A percentile compares a stretch with the other conserved stretches of the same genome.
Evolutionary conservation across 2,797 vertebrate genomes (phyloP).

Genomic region (Galagoides demidoff): DNA sequence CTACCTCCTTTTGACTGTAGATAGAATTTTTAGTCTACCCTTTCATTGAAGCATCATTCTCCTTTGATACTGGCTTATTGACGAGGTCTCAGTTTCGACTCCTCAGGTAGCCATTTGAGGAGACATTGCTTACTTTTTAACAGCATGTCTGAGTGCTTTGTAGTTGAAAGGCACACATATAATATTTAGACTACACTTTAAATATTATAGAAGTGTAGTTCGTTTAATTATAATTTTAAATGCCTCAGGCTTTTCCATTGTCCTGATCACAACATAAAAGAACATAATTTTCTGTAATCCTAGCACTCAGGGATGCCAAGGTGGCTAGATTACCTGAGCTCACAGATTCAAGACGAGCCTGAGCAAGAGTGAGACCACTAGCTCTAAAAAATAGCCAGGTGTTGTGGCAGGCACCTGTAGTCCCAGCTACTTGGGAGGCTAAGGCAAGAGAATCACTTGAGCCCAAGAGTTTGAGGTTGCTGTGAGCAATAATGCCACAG

Average conservation of each 20-base stretch:
- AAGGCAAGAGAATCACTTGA: too few species aligned
- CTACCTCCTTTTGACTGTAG: not conserved
- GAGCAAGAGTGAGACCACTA: too few species aligned
- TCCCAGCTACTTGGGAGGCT: too few species aligned
- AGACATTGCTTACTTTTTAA: not conserved
- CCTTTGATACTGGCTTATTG: not conserved
- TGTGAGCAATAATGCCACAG: too few species aligned
- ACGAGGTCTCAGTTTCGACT: not conserved
- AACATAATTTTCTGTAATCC: not conserved
- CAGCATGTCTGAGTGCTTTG: not conserved
- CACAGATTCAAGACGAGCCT: too few species aligned
- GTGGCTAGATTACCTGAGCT: too few species aligned
- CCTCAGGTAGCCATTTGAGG: not conserved
- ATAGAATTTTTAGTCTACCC: not conserved
- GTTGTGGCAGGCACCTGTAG: too few species aligned
- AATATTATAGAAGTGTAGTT: too few species aligned
- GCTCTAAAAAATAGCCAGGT: too few species aligned
- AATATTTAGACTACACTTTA: not conserved
- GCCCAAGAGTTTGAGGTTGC: too few species aligned
- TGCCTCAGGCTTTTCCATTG: not conserved
- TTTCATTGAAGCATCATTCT: not conserved
- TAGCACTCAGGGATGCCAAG: too few species aligned
- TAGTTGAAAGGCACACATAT: not conserved
- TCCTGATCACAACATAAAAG: not conserved
- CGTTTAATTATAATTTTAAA: not conserved